Conservation (phyloP, 2,113 vertebrate species). For the Apistogramma diplotaenia region DNA sequence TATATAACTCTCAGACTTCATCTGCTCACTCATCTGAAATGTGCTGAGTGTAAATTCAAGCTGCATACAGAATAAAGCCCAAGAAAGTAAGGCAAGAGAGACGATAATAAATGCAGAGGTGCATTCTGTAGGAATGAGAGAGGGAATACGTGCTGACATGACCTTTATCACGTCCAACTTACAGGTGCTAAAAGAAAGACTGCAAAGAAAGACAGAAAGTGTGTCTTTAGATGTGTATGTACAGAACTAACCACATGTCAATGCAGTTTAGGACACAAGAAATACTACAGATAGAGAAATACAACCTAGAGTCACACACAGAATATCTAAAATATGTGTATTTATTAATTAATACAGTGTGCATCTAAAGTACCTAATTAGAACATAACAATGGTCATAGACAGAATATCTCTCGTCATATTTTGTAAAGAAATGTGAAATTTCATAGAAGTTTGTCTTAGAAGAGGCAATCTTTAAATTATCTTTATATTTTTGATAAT, state of each 20-base stretch:
- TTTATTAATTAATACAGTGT: too few relatives aligned
- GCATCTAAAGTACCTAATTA: too few relatives aligned
- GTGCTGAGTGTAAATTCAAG: background rate
- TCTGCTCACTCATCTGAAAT: background rate
- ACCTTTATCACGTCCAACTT: background rate
- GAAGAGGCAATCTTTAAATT: too few relatives aligned
- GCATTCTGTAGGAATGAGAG: background rate
- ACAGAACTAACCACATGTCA: rapidly evolving
- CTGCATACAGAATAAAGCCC: background rate
- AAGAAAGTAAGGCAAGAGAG: background rate
- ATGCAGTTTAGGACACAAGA: background rate
- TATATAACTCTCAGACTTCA: background rate
- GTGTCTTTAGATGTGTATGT: background rate
- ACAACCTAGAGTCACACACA: background rate
- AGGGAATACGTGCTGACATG: background rate
- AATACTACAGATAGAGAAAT: background rate
- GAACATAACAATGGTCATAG: too few relatives aligned
- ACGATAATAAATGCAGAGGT: background rate
- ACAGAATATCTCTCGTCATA: too few relatives aligned
- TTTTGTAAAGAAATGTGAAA: too few relatives aligned
- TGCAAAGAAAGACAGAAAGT: background rate
- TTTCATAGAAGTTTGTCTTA: too few relatives aligned
- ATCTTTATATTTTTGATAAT: too few relatives aligned
- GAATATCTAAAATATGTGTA: too few relatives aligned
- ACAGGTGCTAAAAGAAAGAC: background rate